A percentile compares a stretch with the other conserved stretches of the same genome.
Evolutionary conservation across 2,797 vertebrate genomes (phyloP).

Genomic region (Neosilurus mollespiculum): DNA sequence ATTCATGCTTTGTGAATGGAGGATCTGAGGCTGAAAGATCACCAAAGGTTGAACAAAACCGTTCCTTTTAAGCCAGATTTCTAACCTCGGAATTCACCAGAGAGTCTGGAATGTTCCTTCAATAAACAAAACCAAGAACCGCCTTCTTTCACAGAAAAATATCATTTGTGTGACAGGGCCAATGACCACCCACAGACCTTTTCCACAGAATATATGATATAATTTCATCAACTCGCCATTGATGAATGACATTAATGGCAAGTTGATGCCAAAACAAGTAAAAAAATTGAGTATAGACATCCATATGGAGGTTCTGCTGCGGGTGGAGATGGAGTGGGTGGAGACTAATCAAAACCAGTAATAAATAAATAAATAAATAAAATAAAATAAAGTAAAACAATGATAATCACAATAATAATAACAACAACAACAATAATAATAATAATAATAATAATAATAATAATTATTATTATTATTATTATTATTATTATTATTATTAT

Average conservation of each 20-base stretch:
- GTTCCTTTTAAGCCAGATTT: not conserved
- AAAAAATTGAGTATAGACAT: too few species aligned
- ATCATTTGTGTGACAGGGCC: conserved; percentile 6
- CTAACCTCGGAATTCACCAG: not conserved
- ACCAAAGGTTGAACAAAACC: conserved; percentile 15
- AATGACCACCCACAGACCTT: conserved; percentile 13
- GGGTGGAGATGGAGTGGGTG: not conserved
- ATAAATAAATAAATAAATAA: not conserved
- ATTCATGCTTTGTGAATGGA: not conserved
- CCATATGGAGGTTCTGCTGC: not conserved
- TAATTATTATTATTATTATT: too few species aligned
- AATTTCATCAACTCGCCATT: too few species aligned
- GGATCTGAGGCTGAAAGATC: not conserved
- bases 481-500: too few species aligned
- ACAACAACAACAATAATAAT: too few species aligned
- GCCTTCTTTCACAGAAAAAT: not conserved
- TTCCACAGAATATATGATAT: not conserved
- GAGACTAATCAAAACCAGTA: not conserved
- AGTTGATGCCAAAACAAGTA: too few species aligned
- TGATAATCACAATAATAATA: too few species aligned
- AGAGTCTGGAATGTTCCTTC: not conserved
- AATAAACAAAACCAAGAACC: not conserved
- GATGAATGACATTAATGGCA: too few species aligned
- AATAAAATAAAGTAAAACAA: too few species aligned
- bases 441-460: too few species aligned